Percentiles rank a stretch among this genome's conserved stretches.
These are phyloP conservation scores for Xestia xanthographa DNA, from an alignment of 2,888 invertebrate species.

Conservation along the genomic window DNA sequence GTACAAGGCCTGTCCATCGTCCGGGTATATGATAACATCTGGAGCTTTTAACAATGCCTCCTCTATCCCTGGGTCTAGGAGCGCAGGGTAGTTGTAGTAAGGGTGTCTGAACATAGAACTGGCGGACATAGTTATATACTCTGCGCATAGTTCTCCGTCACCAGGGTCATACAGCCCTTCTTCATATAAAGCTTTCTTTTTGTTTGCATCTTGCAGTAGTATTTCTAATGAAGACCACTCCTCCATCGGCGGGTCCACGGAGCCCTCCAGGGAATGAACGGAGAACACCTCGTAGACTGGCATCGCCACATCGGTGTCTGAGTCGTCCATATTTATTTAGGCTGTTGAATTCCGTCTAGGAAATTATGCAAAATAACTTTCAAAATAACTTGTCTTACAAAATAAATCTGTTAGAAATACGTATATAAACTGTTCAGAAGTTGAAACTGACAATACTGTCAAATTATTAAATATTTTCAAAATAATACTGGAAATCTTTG, in stretches of 20 bases:
- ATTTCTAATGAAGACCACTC: constrained; percentile 82
- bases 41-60: constrained; percentile 75
- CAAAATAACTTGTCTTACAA: neutral
- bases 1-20: constrained; percentile 83
- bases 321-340: constrained; percentile 62
- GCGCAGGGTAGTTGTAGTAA: constrained; percentile 81
- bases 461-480: constrained; percentile 1
- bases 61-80: constrained; percentile 82
- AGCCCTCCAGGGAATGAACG: constrained; percentile 70
- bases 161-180: constrained; percentile 77
- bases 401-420: constrained; percentile 26
- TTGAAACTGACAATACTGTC: constrained; percentile 23
- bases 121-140: constrained; percentile 77
- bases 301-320: constrained; percentile 33
- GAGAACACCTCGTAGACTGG: constrained; percentile 53
- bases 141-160: constrained; percentile 80
- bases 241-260: constrained; percentile 79
- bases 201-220: constrained; percentile 69
- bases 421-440: neutral
- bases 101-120: constrained; percentile 79
- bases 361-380: constrained; percentile 28
- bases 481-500: neutral
- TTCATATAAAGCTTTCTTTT: constrained; percentile 70
- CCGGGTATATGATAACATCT: constrained; percentile 69
- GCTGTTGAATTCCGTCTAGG: neutral